Conservation (phyloP, 1,140 invertebrate genomes). For the Helicoverpa armigera region DNA sequence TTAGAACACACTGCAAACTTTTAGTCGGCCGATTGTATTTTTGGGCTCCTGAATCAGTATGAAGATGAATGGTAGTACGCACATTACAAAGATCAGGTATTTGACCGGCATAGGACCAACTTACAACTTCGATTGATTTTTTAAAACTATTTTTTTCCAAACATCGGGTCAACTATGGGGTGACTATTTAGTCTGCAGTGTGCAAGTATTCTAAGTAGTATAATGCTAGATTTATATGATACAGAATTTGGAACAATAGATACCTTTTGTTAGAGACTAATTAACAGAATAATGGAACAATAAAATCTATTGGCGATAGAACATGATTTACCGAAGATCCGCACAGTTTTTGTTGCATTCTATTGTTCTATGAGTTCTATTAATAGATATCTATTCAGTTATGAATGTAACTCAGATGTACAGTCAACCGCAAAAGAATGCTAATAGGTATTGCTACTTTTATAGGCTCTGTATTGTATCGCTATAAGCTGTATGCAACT, state of each 20-base stretch:
- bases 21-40: no score
- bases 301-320: not conserved
- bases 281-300: slow-evolving; percentile 30
- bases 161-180: no score
- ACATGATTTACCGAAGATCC: slow-evolving; percentile 33
- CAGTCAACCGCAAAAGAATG: not conserved
- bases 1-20: not conserved
- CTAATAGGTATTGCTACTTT: no score
- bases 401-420: slow-evolving; percentile 5
- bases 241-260: slow-evolving; percentile 23
- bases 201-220: no score
- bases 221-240: slow-evolving; percentile 1
- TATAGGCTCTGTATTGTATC: no score
- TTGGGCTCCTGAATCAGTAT: no score
- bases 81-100: no score
- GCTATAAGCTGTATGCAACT: no score
- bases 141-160: no score
- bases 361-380: slow-evolving; percentile 24
- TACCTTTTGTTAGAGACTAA: not conserved
- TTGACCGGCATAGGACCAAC: no score
- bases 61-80: no score
- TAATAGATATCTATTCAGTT: not conserved
- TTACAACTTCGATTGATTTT: not conserved
- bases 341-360: slow-evolving; percentile 17
- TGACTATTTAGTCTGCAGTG: no score